A percentile compares a stretch with the other conserved stretches of the same genome.
phyloP scores from a whole-genome alignment of 2,113 vertebrate genomes.

The Phoxinus phoxinus region DNA sequence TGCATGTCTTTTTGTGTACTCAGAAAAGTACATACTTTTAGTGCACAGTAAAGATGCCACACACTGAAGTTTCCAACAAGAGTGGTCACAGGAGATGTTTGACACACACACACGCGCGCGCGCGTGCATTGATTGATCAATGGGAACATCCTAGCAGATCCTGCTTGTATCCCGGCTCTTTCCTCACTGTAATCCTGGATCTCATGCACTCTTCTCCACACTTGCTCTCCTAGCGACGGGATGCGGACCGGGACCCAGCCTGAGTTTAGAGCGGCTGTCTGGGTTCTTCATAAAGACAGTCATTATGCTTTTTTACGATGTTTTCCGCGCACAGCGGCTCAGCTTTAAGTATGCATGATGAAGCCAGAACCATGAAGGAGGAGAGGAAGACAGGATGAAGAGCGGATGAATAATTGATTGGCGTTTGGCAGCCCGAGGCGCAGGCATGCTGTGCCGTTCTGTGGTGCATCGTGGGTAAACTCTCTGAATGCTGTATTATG shows the following conservation, averaged over 20 bases:
- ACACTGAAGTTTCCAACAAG: no score
- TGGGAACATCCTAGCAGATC: no score
- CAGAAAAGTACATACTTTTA: neutral
- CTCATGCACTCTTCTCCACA: neutral
- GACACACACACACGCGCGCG: no score
- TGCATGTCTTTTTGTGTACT: neutral
- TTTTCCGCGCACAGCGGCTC: neutral
- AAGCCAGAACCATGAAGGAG: conserved; percentile 42
- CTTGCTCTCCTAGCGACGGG: neutral
- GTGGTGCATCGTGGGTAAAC: conserved; percentile 55
- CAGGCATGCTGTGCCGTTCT: conserved; percentile 52
- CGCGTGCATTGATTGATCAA: neutral
- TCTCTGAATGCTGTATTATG: conserved; percentile 33
- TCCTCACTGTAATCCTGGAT: neutral
- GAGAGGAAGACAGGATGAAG: conserved; percentile 55
- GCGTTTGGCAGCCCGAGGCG: conserved; percentile 55
- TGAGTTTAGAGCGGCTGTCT: neutral
- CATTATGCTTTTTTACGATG: neutral
- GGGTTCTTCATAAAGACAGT: neutral
- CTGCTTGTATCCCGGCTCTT: neutral
- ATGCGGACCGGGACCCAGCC: neutral
- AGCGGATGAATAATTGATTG: conserved; percentile 60
- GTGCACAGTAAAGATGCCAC: no score
- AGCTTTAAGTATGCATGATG: conserved; percentile 55
- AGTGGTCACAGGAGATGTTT: no score